Evolutionary conservation across 2,113 vertebrate genomes (phyloP).

Genomic region (Pelecanoides urinatrix): DNA sequence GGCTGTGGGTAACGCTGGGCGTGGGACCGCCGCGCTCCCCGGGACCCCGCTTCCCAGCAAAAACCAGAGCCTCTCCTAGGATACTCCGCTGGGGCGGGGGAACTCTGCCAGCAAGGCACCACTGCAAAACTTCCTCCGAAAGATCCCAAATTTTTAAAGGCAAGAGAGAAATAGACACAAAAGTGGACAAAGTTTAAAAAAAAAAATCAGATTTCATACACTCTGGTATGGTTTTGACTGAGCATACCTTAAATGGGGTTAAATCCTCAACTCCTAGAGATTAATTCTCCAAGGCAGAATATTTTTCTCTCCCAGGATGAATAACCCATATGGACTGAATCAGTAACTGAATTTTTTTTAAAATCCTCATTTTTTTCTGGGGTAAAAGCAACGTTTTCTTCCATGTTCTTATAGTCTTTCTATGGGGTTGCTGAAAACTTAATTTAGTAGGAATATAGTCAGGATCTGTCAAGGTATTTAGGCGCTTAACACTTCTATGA

Average conservation of each 20-base stretch:
- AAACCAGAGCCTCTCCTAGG: neutral
- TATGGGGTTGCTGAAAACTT: neutral
- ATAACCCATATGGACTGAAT: neutral
- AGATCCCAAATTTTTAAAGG: neutral
- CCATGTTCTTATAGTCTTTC: neutral
- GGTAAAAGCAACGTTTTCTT: neutral
- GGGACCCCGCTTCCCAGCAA: fast-evolving
- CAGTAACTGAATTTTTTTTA: neutral
- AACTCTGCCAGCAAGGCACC: no score
- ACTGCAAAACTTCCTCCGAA: neutral
- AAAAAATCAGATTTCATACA: neutral
- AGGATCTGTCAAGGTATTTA: neutral
- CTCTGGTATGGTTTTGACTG: neutral
- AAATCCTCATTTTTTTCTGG: neutral
- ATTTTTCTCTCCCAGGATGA: neutral
- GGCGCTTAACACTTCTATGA: neutral
- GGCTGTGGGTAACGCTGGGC: neutral
- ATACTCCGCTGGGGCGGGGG: no score
- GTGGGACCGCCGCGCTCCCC: fast-evolving
- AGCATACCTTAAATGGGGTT: neutral
- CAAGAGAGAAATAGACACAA: neutral
- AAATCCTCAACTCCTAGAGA: neutral
- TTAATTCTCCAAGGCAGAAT: neutral
- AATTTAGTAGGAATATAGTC: neutral
- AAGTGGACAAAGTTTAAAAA: neutral